These are phyloP conservation scores for Axis porcinus DNA, from an alignment of 2,113 vertebrate species.

Conservation along the genomic window DNA sequence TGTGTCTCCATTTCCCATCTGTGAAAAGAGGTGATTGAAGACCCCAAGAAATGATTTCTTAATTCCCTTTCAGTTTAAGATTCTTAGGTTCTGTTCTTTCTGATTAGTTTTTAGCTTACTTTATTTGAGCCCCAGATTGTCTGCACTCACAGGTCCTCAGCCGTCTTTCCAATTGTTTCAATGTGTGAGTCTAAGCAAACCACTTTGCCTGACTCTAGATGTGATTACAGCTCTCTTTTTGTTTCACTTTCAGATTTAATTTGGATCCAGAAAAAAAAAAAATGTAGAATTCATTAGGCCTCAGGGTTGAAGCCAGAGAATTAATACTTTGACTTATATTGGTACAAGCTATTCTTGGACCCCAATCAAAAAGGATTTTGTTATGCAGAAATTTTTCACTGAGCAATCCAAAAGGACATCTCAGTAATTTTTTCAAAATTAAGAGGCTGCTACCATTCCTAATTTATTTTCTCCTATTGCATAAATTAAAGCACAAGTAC, in stretches of 20 bases:
- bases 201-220: not conserved
- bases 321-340: not conserved
- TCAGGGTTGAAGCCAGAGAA: not conserved
- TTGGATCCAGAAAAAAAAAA: not conserved
- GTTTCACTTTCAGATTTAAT: conserved; percentile 4
- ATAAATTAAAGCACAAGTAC: not conserved
- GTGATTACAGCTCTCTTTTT: not conserved
- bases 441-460: not conserved
- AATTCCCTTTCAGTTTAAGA: not conserved
- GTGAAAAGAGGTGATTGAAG: not conserved
- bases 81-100: not conserved
- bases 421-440: not conserved
- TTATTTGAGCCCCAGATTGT: not conserved
- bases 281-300: not conserved
- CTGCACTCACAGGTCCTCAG: not conserved
- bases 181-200: not conserved
- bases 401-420: not conserved
- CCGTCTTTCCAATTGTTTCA: not conserved
- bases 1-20: not conserved
- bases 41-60: not conserved
- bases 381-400: not conserved
- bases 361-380: not conserved
- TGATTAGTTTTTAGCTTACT: not conserved
- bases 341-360: not conserved
- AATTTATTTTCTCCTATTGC: not conserved